Conservation (phyloP, 2,113 vertebrate genomes). For the Carettochelys insculpta region DNA sequence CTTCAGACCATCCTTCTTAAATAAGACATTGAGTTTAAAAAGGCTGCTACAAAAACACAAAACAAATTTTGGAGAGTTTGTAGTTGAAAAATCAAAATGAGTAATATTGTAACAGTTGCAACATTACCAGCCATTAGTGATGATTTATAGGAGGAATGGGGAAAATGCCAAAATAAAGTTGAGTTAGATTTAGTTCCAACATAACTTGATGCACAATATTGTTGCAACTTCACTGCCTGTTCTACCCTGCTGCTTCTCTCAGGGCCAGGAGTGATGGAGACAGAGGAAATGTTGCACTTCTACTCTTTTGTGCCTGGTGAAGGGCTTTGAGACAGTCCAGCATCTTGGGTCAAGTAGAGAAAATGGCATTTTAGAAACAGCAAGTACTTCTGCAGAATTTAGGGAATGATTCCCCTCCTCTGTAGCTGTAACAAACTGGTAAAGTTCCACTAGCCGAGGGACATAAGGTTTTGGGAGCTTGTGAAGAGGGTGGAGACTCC, state of each 20-base stretch:
- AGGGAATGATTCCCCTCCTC: not conserved
- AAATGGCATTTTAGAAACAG: not conserved
- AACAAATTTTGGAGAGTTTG: not conserved
- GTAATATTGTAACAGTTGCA: not conserved
- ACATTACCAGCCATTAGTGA: not conserved
- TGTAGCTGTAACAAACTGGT: not conserved
- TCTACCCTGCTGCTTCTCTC: not conserved
- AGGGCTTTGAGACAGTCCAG: not conserved
- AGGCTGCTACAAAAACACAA: not conserved
- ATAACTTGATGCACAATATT: not conserved
- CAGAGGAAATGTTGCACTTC: not conserved
- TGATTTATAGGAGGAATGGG: not conserved
- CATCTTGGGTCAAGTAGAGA: not conserved
- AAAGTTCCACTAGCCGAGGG: not conserved
- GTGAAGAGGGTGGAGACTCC: not conserved
- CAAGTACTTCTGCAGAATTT: not conserved
- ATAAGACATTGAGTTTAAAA: not conserved
- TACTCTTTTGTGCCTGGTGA: not conserved
- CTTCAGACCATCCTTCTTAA: not conserved
- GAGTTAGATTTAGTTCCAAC: not conserved
- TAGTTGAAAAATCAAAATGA: not conserved
- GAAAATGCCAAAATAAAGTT: not conserved
- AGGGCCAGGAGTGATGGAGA: not conserved
- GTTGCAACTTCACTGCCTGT: not conserved
- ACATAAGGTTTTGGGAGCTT: not conserved